Base-by-base conservation (phyloP, 2,888 invertebrate species). In the Encarsia formosa region DNA sequence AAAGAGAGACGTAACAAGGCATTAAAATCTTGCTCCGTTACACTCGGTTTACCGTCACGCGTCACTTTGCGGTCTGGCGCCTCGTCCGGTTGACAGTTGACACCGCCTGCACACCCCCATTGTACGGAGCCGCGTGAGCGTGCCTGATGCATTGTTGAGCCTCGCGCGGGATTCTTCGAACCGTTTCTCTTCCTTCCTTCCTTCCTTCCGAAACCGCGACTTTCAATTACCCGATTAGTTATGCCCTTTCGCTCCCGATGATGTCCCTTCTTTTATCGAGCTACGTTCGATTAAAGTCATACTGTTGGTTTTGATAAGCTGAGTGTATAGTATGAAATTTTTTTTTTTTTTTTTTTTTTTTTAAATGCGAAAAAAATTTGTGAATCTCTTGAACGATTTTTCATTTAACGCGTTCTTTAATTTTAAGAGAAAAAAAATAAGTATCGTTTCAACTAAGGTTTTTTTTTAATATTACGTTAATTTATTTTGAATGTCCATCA, bases 11-110 rank as follows among this genome's bases (percentile, higher is more conserved):
- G 35, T 40, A 34, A 37, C 43, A 23, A 38, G 43, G 20, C 32
- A 31, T 23, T 15, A 22, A 31, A 42, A 37, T 34, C 45, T 32
- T 51, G 50, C 38, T 40, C 31, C 44, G 44, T 51, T 45, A 55
- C 51, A 62, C 61, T 63, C 54, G 59, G 59, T 55, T 62, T 57
- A 50, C 48, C 46, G 37, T 42, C 13, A 23, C 11, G 45, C 52
- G 49, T 56, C 57, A 57, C 59, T 63, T 57, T 58, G 61, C 60
- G 64, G 61, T 64, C 61, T 59, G 58, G 48, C 61, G 61, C 61
- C 55, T 58, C 61, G 62, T 57, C 52, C 65, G 64, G 68, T 71
- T 66, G 70, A 71, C 70, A 71, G 69, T 71, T 71, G 72, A 72
- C 72, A 71, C 65, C 67, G n/a, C 34, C n/a, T 6, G 34, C 34